Evolutionary conservation across 2,888 invertebrate species (phyloP), one percentile per base, ranked within the genome.

Genomic region (Apodemia zela): DNA sequence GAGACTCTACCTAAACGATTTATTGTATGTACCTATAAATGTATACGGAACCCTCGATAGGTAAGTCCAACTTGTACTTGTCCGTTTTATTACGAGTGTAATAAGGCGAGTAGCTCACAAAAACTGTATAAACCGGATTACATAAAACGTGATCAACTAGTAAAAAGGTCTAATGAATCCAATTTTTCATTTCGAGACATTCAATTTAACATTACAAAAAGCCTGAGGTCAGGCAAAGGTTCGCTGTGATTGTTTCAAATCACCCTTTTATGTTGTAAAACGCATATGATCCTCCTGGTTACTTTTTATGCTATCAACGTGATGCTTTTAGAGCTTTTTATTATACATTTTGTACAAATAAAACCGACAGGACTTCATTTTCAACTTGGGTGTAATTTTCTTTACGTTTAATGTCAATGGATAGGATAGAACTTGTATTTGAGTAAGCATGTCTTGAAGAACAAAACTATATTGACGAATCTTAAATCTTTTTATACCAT

Each of bases 121-220:
- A 33, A 33, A 33, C 7, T 7, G n/a, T n/a, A n/a, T 45, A 45
- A 45, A 45, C n/a, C 7, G 5, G 7, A n/a, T 45, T n/a, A 45
- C 7, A 45, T 45, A n/a, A n/a, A 45, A 45, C n/a, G 45, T n/a
- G n/a, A 45, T n/a, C 15, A 45, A 45, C 15, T 7, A 45, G 2
- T 45, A 38, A 45, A 45, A 45, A 45, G n/a, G 45, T 45, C 2
- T 45, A 54, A 54, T 29, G 25, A 54, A 54, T 25, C 29, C 5
- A 54, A 54, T 54, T 54, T 54, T n/a, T 54, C 25, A 29, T 54
- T 54, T 29, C 25, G 15, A 29, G 25, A 54, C 54, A 29, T 54
- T 54, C 54, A 18, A 54, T 54, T 54, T 51, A 51, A 54, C 18
- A 51, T 51, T 51, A 51, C 54, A 21, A 13, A 54, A 54, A 54